A percentile compares a stretch with the other conserved stretches of the same genome.
phyloP scores from a whole-genome alignment of 2,888 invertebrate genomes.

The Chirona hameri region DNA sequence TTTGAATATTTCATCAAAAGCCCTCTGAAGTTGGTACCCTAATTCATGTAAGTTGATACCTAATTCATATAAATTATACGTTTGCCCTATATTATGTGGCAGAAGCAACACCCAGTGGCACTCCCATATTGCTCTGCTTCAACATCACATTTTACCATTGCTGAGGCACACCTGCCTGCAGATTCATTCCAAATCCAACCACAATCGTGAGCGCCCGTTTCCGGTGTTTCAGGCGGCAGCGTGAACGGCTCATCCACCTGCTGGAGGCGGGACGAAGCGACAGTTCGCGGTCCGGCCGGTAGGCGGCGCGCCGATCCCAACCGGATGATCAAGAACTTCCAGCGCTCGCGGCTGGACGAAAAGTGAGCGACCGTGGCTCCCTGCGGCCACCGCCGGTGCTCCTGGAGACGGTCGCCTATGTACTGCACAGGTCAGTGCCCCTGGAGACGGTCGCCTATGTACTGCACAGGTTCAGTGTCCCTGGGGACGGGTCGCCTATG shows the following conservation, averaged over 20 bases:
- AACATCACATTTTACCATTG: not conserved
- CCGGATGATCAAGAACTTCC: constrained; percentile 24
- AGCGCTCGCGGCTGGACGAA: not conserved
- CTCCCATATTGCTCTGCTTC: not conserved
- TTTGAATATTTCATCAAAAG: no score
- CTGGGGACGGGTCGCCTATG: not conserved
- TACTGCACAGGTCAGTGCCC: not conserved
- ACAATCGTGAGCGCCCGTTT: no score
- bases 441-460: not conserved
- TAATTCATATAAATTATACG: not conserved
- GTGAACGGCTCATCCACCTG: constrained; percentile 1
- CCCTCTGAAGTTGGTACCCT: not conserved
- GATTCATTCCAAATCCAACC: not conserved
- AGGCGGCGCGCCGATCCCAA: not conserved
- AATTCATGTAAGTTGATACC: not conserved
- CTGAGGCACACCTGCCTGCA: not conserved
- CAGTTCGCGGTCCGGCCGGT: not conserved
- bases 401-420: not conserved
- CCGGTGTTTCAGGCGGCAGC: not conserved
- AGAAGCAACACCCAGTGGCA: not conserved
- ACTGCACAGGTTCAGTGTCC: no score
- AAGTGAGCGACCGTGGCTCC: not conserved
- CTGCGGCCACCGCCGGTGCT: constrained; percentile 6
- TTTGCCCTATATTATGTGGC: not conserved
- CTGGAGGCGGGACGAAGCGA: constrained; percentile 22